phyloP scores from a whole-genome alignment of 2,888 invertebrate species.

The Cybosia mesomella region DNA sequence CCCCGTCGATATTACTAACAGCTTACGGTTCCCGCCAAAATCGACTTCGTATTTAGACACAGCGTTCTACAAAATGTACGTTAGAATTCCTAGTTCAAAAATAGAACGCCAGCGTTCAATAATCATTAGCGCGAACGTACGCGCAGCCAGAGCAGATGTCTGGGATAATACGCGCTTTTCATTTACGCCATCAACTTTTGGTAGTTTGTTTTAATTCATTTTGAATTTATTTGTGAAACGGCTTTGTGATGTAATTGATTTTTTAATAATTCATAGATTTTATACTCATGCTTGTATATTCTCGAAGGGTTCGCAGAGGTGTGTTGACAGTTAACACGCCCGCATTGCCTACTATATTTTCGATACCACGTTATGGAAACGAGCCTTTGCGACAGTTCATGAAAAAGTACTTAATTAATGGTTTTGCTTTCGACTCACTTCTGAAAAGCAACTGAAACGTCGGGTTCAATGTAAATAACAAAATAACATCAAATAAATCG shows the following conservation, averaged over 20 bases:
- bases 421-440: no score
- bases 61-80: constrained; percentile 47
- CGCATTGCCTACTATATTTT: no score
- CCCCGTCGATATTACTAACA: constrained; percentile 14
- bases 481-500: no score
- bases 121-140: constrained; percentile 79
- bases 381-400: no score
- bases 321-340: no score
- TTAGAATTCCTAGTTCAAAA: constrained; percentile 70
- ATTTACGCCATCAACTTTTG: constrained; percentile 68
- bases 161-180: constrained; percentile 58
- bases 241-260: neutral
- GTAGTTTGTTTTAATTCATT: constrained; percentile 52
- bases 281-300: no score
- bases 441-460: no score
- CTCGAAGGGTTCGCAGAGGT: no score
- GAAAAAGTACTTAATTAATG: no score
- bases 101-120: constrained; percentile 82
- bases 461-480: no score
- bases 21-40: constrained; percentile 23
- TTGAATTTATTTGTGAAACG: neutral
- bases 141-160: constrained; percentile 51
- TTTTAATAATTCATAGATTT: constrained; percentile 4
- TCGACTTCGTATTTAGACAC: constrained; percentile 29
- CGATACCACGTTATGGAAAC: no score